Conservation (phyloP, 2,888 invertebrate genomes). For the Melolontha melolontha region DNA sequence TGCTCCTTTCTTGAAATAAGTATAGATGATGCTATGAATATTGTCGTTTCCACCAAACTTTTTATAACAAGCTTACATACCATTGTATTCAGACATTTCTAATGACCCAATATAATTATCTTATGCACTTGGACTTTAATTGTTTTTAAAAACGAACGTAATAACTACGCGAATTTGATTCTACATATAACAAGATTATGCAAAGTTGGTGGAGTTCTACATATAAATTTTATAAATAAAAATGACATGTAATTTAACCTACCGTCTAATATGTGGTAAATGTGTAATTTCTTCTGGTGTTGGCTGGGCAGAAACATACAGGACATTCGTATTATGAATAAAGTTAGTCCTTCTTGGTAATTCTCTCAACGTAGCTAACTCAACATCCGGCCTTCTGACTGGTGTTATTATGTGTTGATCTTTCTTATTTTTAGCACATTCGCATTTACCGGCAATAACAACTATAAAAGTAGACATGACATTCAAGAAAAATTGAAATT, state of each 20-base stretch:
- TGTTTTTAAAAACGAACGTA: no score
- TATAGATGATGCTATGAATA: no score
- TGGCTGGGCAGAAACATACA: conserved; percentile 76
- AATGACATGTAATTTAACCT: conserved; percentile 1
- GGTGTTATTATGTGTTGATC: conserved; percentile 64
- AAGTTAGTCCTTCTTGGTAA: conserved; percentile 79
- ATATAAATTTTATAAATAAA: no score
- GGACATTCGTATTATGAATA: conserved; percentile 85
- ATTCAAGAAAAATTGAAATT: background rate
- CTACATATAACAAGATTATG: no score
- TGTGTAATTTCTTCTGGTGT: conserved; percentile 72
- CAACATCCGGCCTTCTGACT: conserved; percentile 75
- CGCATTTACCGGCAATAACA: conserved; percentile 49
- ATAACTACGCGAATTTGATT: no score
- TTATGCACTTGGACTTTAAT: no score
- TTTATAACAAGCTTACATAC: no score
- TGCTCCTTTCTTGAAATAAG: no score
- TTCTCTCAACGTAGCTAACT: conserved; percentile 87
- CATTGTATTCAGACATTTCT: no score
- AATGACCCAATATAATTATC: no score
- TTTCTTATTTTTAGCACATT: conserved; percentile 77
- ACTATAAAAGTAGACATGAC: conserved; percentile 17
- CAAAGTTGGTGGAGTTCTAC: no score
- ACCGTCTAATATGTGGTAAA: conserved; percentile 85
- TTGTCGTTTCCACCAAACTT: no score